A percentile compares a stretch with the other conserved stretches of the same genome.
These are phyloP conservation scores for Ophion slaviceki DNA, from an alignment of 2,888 invertebrate genomes.

Conservation along the genomic window DNA sequence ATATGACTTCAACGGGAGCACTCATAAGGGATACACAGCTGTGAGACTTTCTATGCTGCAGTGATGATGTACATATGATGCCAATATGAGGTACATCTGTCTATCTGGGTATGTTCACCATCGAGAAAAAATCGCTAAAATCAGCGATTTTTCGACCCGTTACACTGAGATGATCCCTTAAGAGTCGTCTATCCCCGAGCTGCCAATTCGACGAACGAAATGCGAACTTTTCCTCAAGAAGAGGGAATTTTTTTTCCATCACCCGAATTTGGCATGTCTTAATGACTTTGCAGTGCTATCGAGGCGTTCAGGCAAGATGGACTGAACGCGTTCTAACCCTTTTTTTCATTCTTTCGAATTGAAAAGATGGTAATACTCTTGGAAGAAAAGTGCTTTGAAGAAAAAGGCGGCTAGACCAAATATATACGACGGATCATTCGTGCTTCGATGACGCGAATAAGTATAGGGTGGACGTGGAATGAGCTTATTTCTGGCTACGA, in stretches of 20 bases:
- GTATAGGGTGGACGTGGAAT: neutral
- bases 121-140: too few relatives aligned
- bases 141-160: too few relatives aligned
- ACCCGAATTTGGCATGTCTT: constrained; percentile 33
- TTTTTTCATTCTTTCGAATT: neutral
- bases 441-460: neutral
- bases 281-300: constrained; percentile 1
- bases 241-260: constrained; percentile 30
- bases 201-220: constrained; percentile 53
- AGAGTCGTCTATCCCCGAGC: constrained; percentile 67
- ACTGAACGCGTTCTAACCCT: neutral
- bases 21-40: too few relatives aligned
- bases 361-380: neutral
- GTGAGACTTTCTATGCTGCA: too few relatives aligned
- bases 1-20: too few relatives aligned
- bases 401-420: neutral
- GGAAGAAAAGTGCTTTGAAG: neutral
- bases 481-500: neutral
- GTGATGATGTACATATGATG: too few relatives aligned
- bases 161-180: constrained; percentile 41
- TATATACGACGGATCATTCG: neutral
- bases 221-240: constrained; percentile 35
- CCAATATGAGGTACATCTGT: too few relatives aligned
- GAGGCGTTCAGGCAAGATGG: neutral
- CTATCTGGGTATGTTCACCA: too few relatives aligned